phyloP scores from a whole-genome alignment of 2,797 vertebrate genomes.

The Hoplostethus mediterraneus region DNA sequence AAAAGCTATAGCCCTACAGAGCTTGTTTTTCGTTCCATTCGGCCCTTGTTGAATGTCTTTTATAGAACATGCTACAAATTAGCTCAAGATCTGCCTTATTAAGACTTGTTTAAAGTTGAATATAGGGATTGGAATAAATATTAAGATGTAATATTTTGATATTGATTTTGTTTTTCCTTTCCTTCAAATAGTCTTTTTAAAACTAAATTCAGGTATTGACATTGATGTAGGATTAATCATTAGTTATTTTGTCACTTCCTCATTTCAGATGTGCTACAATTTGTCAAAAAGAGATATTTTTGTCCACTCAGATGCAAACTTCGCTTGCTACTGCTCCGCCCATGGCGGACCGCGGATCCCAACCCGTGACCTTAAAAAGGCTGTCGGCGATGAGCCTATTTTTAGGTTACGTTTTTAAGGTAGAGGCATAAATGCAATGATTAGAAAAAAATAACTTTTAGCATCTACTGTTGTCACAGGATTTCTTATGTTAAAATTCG shows the following conservation, averaged over 20 bases:
- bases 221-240: background rate
- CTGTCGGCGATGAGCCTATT: slow-evolving; percentile 74
- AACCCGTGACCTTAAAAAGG: slow-evolving; percentile 82
- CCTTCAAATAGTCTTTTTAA: no score
- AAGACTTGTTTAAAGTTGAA: background rate
- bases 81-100: background rate
- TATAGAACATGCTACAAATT: background rate
- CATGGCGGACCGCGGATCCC: slow-evolving; percentile 36
- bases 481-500: background rate
- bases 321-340: slow-evolving; percentile 51
- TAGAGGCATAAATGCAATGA: slow-evolving; percentile 42
- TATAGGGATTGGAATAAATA: no score
- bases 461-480: background rate
- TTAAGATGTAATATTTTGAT: no score
- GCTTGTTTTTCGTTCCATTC: background rate
- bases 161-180: no score
- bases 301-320: slow-evolving; percentile 12
- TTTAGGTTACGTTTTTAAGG: slow-evolving; percentile 68
- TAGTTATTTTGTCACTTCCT: slow-evolving; percentile 6
- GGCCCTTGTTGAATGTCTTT: background rate
- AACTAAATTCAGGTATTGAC: background rate
- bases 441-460: slow-evolving; percentile 2
- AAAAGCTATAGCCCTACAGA: background rate
- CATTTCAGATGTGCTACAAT: slow-evolving; percentile 22
- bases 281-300: background rate